Evolutionary conservation across 2,888 invertebrate species (phyloP), one percentile per base, ranked within the genome.

Genomic region (Pogonocherus hispidulus): DNA sequence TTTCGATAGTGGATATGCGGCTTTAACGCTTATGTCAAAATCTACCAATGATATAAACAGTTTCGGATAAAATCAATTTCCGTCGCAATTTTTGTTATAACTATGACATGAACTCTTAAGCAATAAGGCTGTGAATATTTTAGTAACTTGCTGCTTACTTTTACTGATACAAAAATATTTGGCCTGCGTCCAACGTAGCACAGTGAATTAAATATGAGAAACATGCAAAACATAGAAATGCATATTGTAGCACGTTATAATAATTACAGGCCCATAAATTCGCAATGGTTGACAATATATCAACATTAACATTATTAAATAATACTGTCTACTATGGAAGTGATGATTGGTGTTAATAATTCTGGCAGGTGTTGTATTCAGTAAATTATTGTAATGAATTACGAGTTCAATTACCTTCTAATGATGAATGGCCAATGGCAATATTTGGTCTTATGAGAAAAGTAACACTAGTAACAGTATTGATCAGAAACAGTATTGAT

Each of bases 371-470:
- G 22, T 14, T 22, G 46, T 46, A 41, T 56, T 44, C 57, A 44
- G 22, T 57, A 57, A 57, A 57, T 57, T 57, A 57, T 57, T 14
- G 16, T 46, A 57, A 44, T 57, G 23, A 44, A 22, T 22, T 56
- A 56, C 23, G 41, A 57, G 27, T 57, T 22, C 37, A 22, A 41
- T 44, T 46, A 44, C 46, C 46, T 57, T 27, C 23, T 16, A 57
- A 46, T 57, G 22, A 44, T 46, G 14, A 44, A 44, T n/a, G n/a
- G n/a, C n/a, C n/a, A n/a, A n/a, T n/a, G n/a, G n/a, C n/a, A n/a
- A n/a, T n/a, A n/a, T n/a, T n/a, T n/a, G n/a, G n/a, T n/a, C n/a
- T n/a, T n/a, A n/a, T n/a, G n/a, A n/a, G n/a, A n/a, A n/a, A n/a
- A n/a, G n/a, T n/a, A n/a, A n/a, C n/a, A n/a, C n/a, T n/a, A n/a